phyloP scores from a whole-genome alignment of 2,113 vertebrate genomes.

The Ciconia maguari region DNA sequence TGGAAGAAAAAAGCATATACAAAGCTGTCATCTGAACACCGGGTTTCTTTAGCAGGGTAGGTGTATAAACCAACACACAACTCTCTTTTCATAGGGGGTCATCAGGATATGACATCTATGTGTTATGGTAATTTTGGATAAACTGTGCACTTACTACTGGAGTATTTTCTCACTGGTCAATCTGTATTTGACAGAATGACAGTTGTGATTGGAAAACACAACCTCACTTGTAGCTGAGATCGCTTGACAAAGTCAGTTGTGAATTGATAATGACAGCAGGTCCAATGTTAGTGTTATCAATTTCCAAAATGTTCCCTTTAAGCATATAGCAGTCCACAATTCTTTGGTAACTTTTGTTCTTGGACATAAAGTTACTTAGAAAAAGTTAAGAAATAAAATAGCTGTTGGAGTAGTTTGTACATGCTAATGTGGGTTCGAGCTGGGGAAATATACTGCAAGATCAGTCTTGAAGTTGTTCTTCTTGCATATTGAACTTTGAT shows the following conservation, averaged over 20 bases:
- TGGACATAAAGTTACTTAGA: background rate
- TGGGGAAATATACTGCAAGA: background rate
- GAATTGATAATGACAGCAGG: background rate
- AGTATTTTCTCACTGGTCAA: background rate
- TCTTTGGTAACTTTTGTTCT: background rate
- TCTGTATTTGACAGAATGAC: background rate
- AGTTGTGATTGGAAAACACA: background rate
- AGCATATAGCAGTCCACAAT: background rate
- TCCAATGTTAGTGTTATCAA: background rate
- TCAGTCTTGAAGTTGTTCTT: background rate
- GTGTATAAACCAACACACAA: background rate
- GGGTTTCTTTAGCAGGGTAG: background rate
- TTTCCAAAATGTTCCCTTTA: background rate
- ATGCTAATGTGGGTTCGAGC: background rate
- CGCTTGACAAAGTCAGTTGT: background rate
- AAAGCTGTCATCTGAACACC: background rate
- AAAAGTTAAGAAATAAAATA: background rate
- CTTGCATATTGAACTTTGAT: background rate
- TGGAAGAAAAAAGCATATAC: background rate
- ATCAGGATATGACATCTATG: background rate
- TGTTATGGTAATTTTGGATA: background rate
- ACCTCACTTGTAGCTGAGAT: background rate
- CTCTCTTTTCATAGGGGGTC: background rate
- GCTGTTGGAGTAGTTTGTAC: background rate
- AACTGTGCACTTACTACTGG: background rate